Conservation (phyloP, 1,140 invertebrate genomes). For the Hestina assimilis region DNA sequence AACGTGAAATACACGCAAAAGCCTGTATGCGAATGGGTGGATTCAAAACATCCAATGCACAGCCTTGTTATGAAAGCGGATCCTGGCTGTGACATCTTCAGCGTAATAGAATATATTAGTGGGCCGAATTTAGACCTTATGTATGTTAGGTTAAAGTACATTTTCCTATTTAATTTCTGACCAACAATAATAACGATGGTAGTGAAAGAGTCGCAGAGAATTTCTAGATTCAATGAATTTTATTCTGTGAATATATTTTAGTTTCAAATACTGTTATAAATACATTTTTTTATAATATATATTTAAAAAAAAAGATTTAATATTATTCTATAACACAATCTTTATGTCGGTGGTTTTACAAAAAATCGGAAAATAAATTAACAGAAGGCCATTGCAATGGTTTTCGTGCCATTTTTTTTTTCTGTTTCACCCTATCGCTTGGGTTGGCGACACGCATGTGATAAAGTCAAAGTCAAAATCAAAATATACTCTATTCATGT, state of each 20-base stretch:
- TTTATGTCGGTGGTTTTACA: no score
- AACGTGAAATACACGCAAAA: background rate
- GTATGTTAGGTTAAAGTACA: background rate
- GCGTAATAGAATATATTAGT: slow-evolving; percentile 10
- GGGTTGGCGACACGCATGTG: no score
- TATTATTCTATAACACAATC: no score
- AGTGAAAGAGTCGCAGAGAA: slow-evolving; percentile 5
- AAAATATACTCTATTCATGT: no score
- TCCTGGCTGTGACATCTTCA: slow-evolving; percentile 25
- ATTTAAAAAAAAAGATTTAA: no score
- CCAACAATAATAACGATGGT: slow-evolving; percentile 9
- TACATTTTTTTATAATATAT: no score
- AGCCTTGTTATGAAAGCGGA: slow-evolving; percentile 18
- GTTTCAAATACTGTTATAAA: background rate
- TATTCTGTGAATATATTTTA: slow-evolving; percentile 8
- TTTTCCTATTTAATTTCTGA: background rate
- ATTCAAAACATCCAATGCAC: slow-evolving; percentile 19
- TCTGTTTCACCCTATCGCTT: no score
- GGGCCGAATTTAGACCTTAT: slow-evolving; percentile 7
- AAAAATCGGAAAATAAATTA: no score
- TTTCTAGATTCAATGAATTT: slow-evolving; percentile 13
- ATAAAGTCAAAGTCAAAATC: no score
- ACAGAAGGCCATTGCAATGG: no score
- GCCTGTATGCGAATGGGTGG: background rate
- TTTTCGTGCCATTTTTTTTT: no score